Evolutionary conservation across 1,140 invertebrate genomes (phyloP), one percentile per base, ranked within the genome.

Genomic region (Brachystomella parvula): DNA sequence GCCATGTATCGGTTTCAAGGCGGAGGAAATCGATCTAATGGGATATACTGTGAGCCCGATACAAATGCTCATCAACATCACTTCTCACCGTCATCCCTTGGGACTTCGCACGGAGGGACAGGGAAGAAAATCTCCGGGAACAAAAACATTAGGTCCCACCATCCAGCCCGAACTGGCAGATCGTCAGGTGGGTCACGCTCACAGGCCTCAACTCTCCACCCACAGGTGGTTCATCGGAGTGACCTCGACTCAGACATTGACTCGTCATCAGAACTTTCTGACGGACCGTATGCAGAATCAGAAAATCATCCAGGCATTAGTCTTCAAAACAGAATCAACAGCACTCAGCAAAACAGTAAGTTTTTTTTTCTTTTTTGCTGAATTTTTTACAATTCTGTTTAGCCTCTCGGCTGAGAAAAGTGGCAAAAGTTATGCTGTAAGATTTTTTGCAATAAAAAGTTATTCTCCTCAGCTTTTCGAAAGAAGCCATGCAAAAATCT

Each of bases 11-110:
- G 67, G 47, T 73, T 66, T 57, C 68, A 73, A 68, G 66, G 68
- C 12, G 68, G 63, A 21, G 64, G 33, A 3, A 56, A 66, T 63
- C 68, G 69, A 60, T 73, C 71, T n/a, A 73, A 73, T 65, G 71
- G 71, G 47, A 70, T 73, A 53, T 73, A 73, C 67, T 70, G 68
- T 57, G 71, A 73, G 63, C 71, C 71, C 29, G 71, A 73, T 56
- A 67, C 63, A 33, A 61, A 61, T 53, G 62, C 53, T 59, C 66
- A 67, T 64, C 69, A 71, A 47, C 68, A 72, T 28, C 66, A 66
- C 33, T 70, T 65, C 64, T 69, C 71, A 21, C 64, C 68, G 44
- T 33, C 66, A 6, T 57, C 68, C 68, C 44, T 59, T 57, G 47
- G 64, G 49, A 53, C 49, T n/a, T n/a, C n/a, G 9, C 49, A 53